Evolutionary conservation across 2,888 invertebrate genomes (phyloP).

Genomic region (Andrena camellia): DNA sequence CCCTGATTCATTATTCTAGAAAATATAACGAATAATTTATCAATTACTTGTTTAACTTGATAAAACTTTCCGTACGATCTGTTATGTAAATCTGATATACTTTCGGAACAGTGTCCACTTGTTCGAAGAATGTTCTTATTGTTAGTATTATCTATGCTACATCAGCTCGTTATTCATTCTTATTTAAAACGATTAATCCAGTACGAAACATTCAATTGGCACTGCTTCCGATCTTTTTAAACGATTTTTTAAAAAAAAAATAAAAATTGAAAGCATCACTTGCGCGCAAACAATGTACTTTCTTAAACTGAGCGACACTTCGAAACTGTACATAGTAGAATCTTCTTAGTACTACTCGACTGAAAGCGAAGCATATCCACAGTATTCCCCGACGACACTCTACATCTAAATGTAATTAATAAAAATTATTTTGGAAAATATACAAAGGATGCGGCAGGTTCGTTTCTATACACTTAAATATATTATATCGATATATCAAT

Average conservation of each 20-base stretch:
- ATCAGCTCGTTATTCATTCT: neutral
- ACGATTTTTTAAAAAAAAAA: neutral
- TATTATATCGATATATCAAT: conserved; percentile 40
- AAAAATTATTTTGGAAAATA: conserved; percentile 56
- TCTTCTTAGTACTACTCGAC: conserved; percentile 13
- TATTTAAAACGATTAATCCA: neutral
- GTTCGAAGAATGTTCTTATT: neutral
- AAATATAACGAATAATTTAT: neutral
- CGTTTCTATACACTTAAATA: conserved; percentile 53
- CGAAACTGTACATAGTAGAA: conserved; percentile 11
- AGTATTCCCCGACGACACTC: conserved; percentile 3
- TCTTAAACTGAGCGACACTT: conserved; percentile 23
- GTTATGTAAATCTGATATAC: neutral
- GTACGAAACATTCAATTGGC: neutral
- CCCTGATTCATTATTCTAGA: neutral
- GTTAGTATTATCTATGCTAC: neutral
- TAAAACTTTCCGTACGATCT: conserved; percentile 2
- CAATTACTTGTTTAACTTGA: neutral
- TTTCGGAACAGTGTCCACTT: neutral
- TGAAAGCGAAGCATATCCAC: conserved; percentile 41
- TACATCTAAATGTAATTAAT: conserved; percentile 24
- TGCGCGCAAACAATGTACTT: conserved; percentile 19
- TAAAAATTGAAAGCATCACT: neutral
- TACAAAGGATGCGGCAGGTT: conserved; percentile 29
- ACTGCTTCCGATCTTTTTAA: neutral